A percentile compares a stretch with the other conserved stretches of the same genome.
Evolutionary conservation across 2,888 invertebrate genomes (phyloP).

Genomic region (Chrysolina oricalcia): DNA sequence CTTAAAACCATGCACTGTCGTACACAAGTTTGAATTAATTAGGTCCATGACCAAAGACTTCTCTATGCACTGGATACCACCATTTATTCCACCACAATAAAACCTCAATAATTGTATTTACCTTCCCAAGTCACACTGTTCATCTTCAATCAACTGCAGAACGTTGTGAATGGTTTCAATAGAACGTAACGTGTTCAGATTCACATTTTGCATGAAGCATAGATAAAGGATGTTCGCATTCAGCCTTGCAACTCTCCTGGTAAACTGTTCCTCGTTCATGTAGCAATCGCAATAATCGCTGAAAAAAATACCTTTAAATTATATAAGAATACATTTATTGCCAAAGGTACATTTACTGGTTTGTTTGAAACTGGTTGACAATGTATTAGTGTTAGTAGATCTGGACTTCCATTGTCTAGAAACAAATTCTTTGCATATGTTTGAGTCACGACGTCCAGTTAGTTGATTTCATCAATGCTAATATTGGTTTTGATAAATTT

Average conservation of each 20-base stretch:
- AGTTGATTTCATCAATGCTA: too few species aligned
- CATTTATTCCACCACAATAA: background rate
- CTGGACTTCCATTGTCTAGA: too few species aligned
- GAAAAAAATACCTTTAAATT: slow-evolving; percentile 59
- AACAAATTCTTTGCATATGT: too few species aligned
- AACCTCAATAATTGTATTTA: slow-evolving; percentile 60
- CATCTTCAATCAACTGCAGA: slow-evolving; percentile 79
- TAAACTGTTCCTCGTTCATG: slow-evolving; percentile 82
- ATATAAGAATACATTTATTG: slow-evolving; percentile 19
- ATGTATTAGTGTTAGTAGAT: too few species aligned
- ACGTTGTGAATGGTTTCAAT: slow-evolving; percentile 83
- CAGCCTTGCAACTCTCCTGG: slow-evolving; percentile 82
- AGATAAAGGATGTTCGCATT: slow-evolving; percentile 87
- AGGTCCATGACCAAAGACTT: slow-evolving; percentile 25
- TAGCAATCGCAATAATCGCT: slow-evolving; percentile 88
- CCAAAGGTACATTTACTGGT: background rate
- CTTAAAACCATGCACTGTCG: too few species aligned
- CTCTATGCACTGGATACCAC: too few species aligned
- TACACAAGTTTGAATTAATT: too few species aligned
- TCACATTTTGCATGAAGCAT: slow-evolving; percentile 85
- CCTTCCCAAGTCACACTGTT: slow-evolving; percentile 83
- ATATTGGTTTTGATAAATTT: too few species aligned
- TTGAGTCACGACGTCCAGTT: too few species aligned
- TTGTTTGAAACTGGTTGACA: too few species aligned
- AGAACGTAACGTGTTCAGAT: slow-evolving; percentile 77